A percentile compares a stretch with the other conserved stretches of the same genome.
These are phyloP conservation scores for Ctenodactylus gundi DNA, from an alignment of 2,113 vertebrate species.

Conservation along the genomic window DNA sequence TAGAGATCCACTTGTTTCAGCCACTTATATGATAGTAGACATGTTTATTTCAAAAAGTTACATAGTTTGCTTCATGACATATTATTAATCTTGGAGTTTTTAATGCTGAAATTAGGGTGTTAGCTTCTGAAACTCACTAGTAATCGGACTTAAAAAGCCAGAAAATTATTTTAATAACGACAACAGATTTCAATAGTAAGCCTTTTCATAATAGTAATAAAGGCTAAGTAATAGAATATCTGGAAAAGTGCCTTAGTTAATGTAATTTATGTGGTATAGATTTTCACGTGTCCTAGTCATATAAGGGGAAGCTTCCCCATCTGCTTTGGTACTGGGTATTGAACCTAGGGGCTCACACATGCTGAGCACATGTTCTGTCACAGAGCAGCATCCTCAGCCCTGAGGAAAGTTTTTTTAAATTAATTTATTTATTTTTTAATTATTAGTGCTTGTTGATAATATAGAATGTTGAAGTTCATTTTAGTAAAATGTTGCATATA, in stretches of 20 bases:
- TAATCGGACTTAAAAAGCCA: background rate
- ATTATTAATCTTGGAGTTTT: slow-evolving; percentile 25
- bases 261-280: background rate
- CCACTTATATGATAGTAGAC: background rate
- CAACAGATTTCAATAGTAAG: background rate
- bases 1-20: background rate
- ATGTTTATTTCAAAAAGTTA: background rate
- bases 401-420: background rate
- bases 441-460: background rate
- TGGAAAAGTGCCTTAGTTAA: background rate
- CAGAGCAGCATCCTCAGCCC: background rate
- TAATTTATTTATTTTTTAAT: background rate
- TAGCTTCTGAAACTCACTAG: background rate
- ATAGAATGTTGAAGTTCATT: background rate
- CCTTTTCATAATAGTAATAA: background rate
- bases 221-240: background rate
- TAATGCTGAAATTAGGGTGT: background rate
- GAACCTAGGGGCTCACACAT: background rate
- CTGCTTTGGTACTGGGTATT: background rate
- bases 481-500: background rate
- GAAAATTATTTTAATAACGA: background rate
- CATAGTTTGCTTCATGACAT: slow-evolving; percentile 2
- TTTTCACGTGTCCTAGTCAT: background rate
- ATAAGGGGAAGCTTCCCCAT: background rate
- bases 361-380: background rate